Evolutionary conservation across 1,140 invertebrate genomes (phyloP).

Genomic region (Oppia nitens): DNA sequence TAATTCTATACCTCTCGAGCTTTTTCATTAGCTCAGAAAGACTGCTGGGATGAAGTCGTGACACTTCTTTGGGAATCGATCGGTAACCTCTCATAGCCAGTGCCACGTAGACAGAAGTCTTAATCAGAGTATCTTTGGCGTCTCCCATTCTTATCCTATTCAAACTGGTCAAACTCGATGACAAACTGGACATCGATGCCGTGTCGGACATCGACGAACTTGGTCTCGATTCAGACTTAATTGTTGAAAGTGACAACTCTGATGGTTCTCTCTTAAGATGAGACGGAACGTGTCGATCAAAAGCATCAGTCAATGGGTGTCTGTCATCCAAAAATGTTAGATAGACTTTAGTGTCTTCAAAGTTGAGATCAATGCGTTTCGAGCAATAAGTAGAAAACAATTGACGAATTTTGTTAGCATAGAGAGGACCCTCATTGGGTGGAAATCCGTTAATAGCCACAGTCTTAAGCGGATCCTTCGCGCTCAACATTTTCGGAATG

Average conservation of each 20-base stretch:
- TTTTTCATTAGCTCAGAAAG: background rate
- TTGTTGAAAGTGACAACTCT: background rate
- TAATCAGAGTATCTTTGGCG: background rate
- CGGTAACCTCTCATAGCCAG: background rate
- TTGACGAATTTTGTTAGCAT: conserved; percentile 32
- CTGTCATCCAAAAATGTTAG: conserved; percentile 9
- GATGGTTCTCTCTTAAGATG: too few relatives aligned
- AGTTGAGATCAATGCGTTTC: conserved; percentile 25
- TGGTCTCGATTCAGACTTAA: background rate
- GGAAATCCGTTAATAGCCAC: conserved; percentile 46
- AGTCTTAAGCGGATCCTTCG: conserved; percentile 52
- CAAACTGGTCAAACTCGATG: background rate
- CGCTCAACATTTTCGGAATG: conserved; percentile 42
- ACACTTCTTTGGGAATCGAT: background rate
- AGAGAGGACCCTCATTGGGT: conserved; percentile 47
- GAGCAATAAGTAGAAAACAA: conserved; percentile 26
- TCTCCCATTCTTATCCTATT: too few relatives aligned
- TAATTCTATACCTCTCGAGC: too few relatives aligned
- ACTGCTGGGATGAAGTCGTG: background rate
- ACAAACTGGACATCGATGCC: background rate
- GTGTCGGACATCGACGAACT: too few relatives aligned
- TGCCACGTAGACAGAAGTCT: conserved; percentile 15
- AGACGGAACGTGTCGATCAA: background rate
- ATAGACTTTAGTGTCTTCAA: conserved; percentile 30
- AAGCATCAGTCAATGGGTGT: background rate